These are phyloP conservation scores for Drosophila azteca DNA, from an alignment of 1,140 invertebrate species.

Conservation along the genomic window DNA sequence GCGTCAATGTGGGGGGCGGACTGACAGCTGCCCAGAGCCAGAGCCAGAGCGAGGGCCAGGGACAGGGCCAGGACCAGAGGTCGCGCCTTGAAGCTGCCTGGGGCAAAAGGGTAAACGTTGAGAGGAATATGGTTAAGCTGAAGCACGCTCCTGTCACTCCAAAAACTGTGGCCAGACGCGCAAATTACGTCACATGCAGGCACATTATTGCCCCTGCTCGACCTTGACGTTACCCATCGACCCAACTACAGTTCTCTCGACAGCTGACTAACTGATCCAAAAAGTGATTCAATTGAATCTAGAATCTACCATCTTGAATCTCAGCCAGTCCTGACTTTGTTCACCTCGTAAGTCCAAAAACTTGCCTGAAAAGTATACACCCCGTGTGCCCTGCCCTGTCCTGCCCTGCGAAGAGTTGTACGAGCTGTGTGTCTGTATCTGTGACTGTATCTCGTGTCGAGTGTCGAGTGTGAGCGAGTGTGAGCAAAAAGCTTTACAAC, in stretches of 20 bases:
- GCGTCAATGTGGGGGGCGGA: constrained; percentile 37
- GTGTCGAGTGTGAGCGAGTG: neutral
- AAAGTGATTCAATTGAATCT: constrained; percentile 33
- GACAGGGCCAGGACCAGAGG: constrained; percentile 7
- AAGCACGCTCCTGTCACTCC: too few relatives aligned
- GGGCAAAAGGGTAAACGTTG: constrained; percentile 38
- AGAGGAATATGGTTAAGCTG: too few relatives aligned
- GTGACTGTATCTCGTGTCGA: too few relatives aligned
- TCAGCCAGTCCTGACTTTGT: constrained; percentile 1
- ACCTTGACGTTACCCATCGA: constrained; percentile 40
- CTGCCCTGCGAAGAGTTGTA: too few relatives aligned
- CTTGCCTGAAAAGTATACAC: constrained; percentile 35
- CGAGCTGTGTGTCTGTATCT: too few relatives aligned
- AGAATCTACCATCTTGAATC: neutral
- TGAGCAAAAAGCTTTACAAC: constrained; percentile 66
- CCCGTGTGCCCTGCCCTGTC: constrained; percentile 16
- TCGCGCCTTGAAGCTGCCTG: constrained; percentile 38
- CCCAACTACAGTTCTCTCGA: constrained; percentile 7
- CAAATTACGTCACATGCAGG: too few relatives aligned
- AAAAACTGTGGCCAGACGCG: too few relatives aligned
- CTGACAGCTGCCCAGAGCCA: neutral
- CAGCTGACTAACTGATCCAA: constrained; percentile 20
- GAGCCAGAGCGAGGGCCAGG: neutral
- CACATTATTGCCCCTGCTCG: constrained; percentile 6
- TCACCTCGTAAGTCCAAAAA: neutral